Evolutionary conservation across 2,797 vertebrate genomes (phyloP), one percentile per base, ranked within the genome.

Genomic region (Clarias platycephalus): DNA sequence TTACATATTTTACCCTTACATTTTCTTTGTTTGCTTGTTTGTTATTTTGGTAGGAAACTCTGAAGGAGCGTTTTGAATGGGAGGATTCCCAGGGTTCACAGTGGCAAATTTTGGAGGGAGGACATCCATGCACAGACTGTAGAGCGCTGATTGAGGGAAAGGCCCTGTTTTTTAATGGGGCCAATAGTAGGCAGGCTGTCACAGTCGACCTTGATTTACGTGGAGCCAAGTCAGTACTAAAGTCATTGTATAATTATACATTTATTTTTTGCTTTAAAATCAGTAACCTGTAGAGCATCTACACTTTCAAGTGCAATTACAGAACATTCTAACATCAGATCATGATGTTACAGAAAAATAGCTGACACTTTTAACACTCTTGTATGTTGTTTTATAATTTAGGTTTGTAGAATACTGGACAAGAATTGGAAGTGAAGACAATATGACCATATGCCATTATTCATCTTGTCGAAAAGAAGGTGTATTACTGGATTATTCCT

Each of bases 401-500:
- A 99, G 98, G 91, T 99, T 99, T 95, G 96, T 99, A 77, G 97
- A 99, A 83, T 99, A 99, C 92, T 99, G 98, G 98, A 98, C 97
- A 12, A 96, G 96, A 90, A 99, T 99, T 70, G 98, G 98, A 85
- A 99, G 97, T 90, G 97, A 98, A 87, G 97, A 96, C 86, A 99
- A 99, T 89, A 96, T 97, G 95, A 98, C 97, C 77, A 95, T 96
- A 71, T 99, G 98, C 72, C 97, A 98, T 90, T 96, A 97, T 86
- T 97, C 97, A 0, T 94, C 96, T 22, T 99, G 98, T 92, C 96
- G 97, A 81, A 98, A 95, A 92, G 98, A 99, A 88, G 97, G 97
- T 12, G 98, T 99, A 71, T 93, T 99, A 84, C 91, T 99, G 85
- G 98, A 99, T 89, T 99, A 97, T 91, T 99, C 98, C 26, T 95